Evolutionary conservation across 2,113 vertebrate species (phyloP).

Genomic region (Aegotheles bennettii): DNA sequence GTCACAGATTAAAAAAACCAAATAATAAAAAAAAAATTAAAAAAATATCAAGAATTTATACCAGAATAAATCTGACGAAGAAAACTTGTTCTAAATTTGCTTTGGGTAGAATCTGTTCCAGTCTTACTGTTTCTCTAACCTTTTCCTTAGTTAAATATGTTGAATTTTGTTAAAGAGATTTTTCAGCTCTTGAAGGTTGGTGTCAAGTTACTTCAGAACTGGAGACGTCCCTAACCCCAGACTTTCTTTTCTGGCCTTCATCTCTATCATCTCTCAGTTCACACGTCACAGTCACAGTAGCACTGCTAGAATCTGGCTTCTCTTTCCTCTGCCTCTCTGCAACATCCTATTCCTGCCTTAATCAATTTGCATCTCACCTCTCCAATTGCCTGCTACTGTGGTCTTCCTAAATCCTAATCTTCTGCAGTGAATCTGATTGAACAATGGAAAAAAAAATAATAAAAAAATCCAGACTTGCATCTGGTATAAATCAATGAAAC

Average conservation of each 20-base stretch:
- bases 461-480: background rate
- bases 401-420: background rate
- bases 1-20: background rate
- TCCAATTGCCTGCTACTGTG: background rate
- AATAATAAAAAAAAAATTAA: no score
- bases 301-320: background rate
- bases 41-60: no score
- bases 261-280: background rate
- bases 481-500: background rate
- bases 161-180: background rate
- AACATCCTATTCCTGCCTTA: background rate
- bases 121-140: background rate
- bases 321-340: background rate
- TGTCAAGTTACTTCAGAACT: background rate
- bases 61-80: background rate
- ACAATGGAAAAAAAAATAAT: background rate
- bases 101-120: background rate
- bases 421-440: background rate
- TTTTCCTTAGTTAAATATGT: background rate
- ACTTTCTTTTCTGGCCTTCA: background rate
- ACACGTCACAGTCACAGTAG: background rate
- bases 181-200: background rate
- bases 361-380: background rate
- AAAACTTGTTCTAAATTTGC: background rate
- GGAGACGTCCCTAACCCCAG: background rate